Evolutionary conservation across 2,113 vertebrate species (phyloP), one percentile per base, ranked within the genome.

Genomic region (Xiphophorus maculatus): DNA sequence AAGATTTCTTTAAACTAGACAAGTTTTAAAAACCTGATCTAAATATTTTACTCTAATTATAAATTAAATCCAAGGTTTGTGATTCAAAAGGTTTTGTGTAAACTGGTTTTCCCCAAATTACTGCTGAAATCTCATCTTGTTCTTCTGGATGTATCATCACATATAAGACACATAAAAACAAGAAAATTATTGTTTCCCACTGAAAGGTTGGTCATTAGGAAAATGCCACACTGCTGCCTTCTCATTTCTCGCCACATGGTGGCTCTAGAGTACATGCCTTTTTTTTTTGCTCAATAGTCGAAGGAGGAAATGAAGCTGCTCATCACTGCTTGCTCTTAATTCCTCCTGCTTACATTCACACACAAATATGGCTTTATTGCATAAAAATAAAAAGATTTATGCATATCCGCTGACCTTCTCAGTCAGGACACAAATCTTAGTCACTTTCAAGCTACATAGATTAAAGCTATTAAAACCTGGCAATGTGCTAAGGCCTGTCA

Each of bases 201-300:
- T n/a, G 9, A 58, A 10, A n/a, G 17, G 17, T 42, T 37, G 35
- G 10, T 19, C 19, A 17, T 1, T 51, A 22, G 44, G 44, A 51
- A 51, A 51, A 51, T 17, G 14, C 17, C 44, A 51, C 6, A 54
- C 7, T 8, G 3, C 42, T 27, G 28, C 70, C 14, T 27, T 48
- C 37, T 73, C 28, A 63, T 19, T 60, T 48, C 40, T 83, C 76
- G 25, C 66, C 66, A 71, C 77, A 61, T 11, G 84, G n/a, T 64
- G 80, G 76, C 63, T 61, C 69, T 15, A 82, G 58, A 70, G 62
- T 44, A 76, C 37, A 42, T 42, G 40, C 1, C 9, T 42, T 37
- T 32, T 9, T 60, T 32, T 9, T 48, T 74, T 68, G 22, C 4
- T 5, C 8, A 3, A 60, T 11, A 25, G 29, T 10, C 1, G 51